Evolutionary conservation across 2,888 invertebrate genomes (phyloP).

Genomic region (Philereme vetulata): DNA sequence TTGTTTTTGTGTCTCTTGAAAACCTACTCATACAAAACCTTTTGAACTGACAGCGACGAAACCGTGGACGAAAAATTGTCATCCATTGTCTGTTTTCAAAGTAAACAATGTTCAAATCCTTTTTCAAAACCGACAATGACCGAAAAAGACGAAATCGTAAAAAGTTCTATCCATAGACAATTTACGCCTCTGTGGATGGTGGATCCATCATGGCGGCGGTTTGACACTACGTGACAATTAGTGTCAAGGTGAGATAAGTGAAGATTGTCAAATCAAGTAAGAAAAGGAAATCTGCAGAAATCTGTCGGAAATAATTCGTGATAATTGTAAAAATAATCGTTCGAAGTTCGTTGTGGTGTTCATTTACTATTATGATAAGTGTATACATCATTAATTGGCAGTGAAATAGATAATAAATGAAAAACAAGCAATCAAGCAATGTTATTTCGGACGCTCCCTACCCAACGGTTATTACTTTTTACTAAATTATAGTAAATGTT

Average conservation of each 20-base stretch:
- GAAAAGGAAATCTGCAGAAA: slow-evolving; percentile 22
- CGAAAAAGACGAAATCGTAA: too few relatives aligned
- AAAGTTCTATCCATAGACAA: neutral
- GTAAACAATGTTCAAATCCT: too few relatives aligned
- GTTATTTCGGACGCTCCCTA: slow-evolving; percentile 69
- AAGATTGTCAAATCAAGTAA: slow-evolving; percentile 41
- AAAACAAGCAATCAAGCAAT: slow-evolving; percentile 46
- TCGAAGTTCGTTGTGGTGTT: neutral
- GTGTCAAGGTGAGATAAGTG: slow-evolving; percentile 59
- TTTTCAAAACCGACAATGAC: too few relatives aligned
- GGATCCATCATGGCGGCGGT: slow-evolving; percentile 43
- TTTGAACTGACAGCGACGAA: too few relatives aligned
- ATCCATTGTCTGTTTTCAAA: too few relatives aligned
- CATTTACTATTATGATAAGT: slow-evolving; percentile 6
- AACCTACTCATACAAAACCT: too few relatives aligned
- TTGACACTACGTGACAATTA: slow-evolving; percentile 49
- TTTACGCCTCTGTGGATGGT: too few relatives aligned
- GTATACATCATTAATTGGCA: neutral
- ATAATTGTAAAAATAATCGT: neutral
- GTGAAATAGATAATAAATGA: slow-evolving; percentile 9
- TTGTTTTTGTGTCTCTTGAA: too few relatives aligned
- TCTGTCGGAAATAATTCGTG: slow-evolving; percentile 2
- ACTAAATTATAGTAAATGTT: slow-evolving; percentile 40
- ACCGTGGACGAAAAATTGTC: too few relatives aligned
- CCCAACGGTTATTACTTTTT: slow-evolving; percentile 45